Evolutionary conservation across 2,113 vertebrate species (phyloP), one percentile per base, ranked within the genome.

Genomic region (Gadus macrocephalus): DNA sequence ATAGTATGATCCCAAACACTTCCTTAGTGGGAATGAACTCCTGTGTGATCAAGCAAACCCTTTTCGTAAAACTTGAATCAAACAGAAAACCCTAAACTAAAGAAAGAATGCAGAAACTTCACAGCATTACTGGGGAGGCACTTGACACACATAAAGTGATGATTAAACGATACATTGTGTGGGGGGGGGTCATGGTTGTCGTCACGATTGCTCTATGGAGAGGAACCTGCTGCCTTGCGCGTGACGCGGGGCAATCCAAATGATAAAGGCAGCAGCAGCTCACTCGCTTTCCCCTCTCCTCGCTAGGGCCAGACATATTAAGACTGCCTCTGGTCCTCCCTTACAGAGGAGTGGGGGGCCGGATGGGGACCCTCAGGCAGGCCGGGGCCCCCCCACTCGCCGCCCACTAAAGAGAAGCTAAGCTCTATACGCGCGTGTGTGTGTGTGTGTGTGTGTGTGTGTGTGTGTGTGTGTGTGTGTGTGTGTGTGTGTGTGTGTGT

Each of bases 241-340:
- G 73, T 71, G 60, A 77, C 56, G 64, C 42, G 0, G 76, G 72
- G 81, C 78, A 83, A 58, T 17, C 15, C 16, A 58, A 58, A 58
- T 4, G n/a, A 58, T n/a, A 58, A 89, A 87, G 89, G 84, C 79
- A 72, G 85, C 82, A 83, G 82, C 56, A 69, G 78, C 85, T 85
- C 67, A 27, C 66, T 75, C 15, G 25, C 68, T 20, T 75, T 25
- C 68, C n/a, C 35, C 62, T 60, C 71, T 15, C n/a, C 70, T 61
- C 63, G 60, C 71, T 59, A 63, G 66, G 31, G 31, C 31, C 31
- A 35, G 6, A 35, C 31, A 35, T 7, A 35, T 35, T 35, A 35
- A 35, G 31, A 35, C 31, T 35, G 31, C 31, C 4, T 35, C 31
- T 35, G 31, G 31, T 35, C 31, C 31, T 35, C 31, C 31, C 31